Evolutionary conservation across 2,113 vertebrate genomes (phyloP).

Genomic region (Orientallactaga bullata): DNA sequence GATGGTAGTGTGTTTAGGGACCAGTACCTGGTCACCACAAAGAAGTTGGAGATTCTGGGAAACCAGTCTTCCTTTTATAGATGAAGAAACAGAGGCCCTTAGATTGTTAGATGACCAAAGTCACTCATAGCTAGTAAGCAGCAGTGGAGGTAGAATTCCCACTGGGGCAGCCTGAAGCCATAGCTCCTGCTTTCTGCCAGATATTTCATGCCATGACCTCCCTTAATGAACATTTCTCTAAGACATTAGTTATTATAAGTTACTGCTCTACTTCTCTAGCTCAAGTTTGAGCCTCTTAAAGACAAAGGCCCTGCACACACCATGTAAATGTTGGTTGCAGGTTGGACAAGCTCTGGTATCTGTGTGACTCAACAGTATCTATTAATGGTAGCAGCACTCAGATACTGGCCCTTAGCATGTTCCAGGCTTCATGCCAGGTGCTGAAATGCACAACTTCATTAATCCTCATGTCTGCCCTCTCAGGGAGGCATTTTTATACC

Average conservation of each 20-base stretch:
- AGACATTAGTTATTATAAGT: accelerated
- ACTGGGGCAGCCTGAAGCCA: not conserved
- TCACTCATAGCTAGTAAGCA: not conserved
- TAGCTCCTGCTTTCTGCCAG: not conserved
- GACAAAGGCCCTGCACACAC: not conserved
- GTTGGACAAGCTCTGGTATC: not conserved
- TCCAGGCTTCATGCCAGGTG: not conserved
- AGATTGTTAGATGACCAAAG: not conserved
- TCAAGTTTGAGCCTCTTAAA: not conserved
- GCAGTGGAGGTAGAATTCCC: not conserved
- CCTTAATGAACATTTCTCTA: not conserved
- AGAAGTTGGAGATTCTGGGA: not conserved
- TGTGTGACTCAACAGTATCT: conserved; percentile 20
- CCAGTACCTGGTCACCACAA: not conserved
- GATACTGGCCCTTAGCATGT: not conserved
- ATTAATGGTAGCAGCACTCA: not conserved
- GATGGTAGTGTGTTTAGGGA: not conserved
- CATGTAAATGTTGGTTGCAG: not conserved
- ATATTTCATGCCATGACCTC: not conserved
- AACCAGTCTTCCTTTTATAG: not conserved
- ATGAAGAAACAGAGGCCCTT: not conserved
- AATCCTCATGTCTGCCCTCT: not conserved
- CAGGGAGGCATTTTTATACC: not conserved
- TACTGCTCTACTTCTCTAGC: not conserved
- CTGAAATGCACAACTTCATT: not conserved